Percentiles rank a stretch among this genome's conserved stretches.
Conservation (phyloP, 1,140 invertebrate species). For the Drosophila ogumai region DNA sequence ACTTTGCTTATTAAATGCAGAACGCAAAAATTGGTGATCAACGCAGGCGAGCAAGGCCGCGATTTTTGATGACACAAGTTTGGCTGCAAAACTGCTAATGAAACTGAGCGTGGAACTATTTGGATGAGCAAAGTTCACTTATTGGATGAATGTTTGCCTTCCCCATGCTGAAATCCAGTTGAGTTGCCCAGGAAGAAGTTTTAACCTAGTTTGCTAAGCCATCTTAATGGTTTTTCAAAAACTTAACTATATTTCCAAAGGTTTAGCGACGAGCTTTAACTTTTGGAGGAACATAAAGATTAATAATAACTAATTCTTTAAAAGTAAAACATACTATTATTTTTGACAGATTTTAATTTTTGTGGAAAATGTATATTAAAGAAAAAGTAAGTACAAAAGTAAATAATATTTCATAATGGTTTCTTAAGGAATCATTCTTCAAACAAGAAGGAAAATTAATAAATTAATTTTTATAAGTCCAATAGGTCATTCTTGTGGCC, state of each 20-base stretch:
- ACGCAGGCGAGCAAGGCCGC: conserved; percentile 12
- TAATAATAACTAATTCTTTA: not conserved
- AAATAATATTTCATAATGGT: no score
- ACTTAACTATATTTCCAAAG: not conserved
- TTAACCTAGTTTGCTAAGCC: conserved; percentile 15
- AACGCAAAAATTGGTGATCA: conserved; percentile 47
- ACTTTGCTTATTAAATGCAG: conserved; percentile 49
- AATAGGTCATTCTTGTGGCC: no score
- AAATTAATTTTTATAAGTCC: not conserved
- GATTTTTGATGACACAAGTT: conserved; percentile 42
- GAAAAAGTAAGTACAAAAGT: no score
- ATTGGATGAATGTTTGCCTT: conserved; percentile 18
- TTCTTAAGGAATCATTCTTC: not conserved
- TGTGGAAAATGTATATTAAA: no score
- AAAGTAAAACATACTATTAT: not conserved
- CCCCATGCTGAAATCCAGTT: conserved; percentile 6
- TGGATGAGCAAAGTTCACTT: conserved; percentile 43
- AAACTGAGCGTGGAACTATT: conserved; percentile 42
- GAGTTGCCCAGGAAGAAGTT: not conserved
- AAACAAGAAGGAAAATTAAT: not conserved
- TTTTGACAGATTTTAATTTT: not conserved
- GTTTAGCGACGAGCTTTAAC: not conserved
- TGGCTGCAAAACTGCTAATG: conserved; percentile 26
- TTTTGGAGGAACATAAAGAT: not conserved
- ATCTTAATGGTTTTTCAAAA: conserved; percentile 9